Conservation (phyloP, 2,797 vertebrate genomes). For the Chaetodon trifasciatus region DNA sequence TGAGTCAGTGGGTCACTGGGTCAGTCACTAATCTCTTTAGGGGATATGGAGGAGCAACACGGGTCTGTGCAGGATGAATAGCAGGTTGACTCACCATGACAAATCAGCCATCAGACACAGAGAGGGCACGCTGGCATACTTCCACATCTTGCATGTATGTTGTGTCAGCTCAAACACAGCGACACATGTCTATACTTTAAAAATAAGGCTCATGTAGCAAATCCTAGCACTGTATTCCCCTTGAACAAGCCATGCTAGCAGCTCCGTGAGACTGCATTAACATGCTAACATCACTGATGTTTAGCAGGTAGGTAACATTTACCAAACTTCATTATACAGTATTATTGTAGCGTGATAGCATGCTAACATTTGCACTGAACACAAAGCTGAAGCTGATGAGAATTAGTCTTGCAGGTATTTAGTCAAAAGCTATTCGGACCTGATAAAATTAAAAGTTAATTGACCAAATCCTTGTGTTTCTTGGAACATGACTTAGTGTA, state of each 20-base stretch:
- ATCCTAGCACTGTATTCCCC: background rate
- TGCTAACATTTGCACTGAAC: too few relatives aligned
- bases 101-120: conserved; percentile 30
- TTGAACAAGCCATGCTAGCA: too few relatives aligned
- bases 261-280: too few relatives aligned
- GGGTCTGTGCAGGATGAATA: conserved; percentile 46
- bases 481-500: too few relatives aligned
- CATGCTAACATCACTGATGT: too few relatives aligned
- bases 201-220: background rate
- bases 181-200: background rate
- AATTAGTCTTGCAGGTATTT: too few relatives aligned
- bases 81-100: conserved; percentile 45
- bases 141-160: background rate
- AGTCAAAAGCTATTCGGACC: too few relatives aligned
- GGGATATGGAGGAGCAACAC: conserved; percentile 28
- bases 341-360: too few relatives aligned
- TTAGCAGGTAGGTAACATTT: background rate
- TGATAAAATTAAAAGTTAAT: too few relatives aligned
- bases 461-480: too few relatives aligned
- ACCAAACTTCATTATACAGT: too few relatives aligned
- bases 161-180: background rate
- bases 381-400: too few relatives aligned
- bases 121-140: background rate
- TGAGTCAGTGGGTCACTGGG: conserved; percentile 61
- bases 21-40: conserved; percentile 67